Evolutionary conservation across 1,140 invertebrate species (phyloP).

Genomic region (Drosophila suzukii): DNA sequence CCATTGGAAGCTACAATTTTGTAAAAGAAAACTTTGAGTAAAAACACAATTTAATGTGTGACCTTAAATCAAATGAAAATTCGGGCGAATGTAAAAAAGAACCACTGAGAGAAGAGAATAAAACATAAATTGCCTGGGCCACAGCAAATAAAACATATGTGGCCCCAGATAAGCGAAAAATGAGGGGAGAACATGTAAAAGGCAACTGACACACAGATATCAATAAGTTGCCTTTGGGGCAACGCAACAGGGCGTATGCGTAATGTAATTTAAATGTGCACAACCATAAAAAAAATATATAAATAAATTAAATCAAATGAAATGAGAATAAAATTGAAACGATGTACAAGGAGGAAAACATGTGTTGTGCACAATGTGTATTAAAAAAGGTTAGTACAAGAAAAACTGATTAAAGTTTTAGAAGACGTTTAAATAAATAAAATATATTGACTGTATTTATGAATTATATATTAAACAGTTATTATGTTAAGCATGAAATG

Average conservation of each 20-base stretch:
- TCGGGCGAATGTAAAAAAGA: constrained; percentile 14
- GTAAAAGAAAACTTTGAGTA: no score
- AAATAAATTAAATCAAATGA: constrained; percentile 38
- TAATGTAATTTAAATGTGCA: constrained; percentile 46
- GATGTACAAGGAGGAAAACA: not conserved
- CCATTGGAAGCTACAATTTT: no score
- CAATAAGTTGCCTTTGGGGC: constrained; percentile 23
- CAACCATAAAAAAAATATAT: constrained; percentile 21
- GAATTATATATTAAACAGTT: no score
- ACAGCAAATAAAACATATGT: constrained; percentile 56
- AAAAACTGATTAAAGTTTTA: not conserved
- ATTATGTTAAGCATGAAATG: not conserved
- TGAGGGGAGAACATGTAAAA: constrained; percentile 2
- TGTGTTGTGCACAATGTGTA: constrained; percentile 1
- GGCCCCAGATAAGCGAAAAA: constrained; percentile 21
- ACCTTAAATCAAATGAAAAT: constrained; percentile 66
- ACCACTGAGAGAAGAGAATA: constrained; percentile 6
- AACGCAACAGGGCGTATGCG: constrained; percentile 46
- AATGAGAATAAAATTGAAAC: constrained; percentile 20
- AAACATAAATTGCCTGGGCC: constrained; percentile 40
- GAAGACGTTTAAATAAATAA: not conserved
- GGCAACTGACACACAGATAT: constrained; percentile 11
- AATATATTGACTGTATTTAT: no score
- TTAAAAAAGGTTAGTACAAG: not conserved
- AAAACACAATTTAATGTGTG: constrained; percentile 53